phyloP scores from a whole-genome alignment of 2,797 vertebrate species.

The Nannoperca australis region DNA sequence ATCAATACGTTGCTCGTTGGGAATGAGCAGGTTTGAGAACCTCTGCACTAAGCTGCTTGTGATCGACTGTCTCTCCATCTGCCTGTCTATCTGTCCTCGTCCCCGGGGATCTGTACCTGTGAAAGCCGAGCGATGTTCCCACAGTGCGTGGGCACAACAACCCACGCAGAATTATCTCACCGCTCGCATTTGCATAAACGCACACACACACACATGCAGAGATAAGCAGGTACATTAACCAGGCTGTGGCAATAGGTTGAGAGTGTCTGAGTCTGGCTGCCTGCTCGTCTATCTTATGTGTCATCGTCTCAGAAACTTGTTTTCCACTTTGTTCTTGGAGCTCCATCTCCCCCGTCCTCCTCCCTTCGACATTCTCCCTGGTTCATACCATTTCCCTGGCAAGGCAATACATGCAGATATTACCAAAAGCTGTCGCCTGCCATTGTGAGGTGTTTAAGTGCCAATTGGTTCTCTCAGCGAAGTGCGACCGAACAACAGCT shows the following conservation, averaged over 20 bases:
- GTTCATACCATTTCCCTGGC: constrained; percentile 40
- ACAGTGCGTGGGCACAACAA: constrained; percentile 64
- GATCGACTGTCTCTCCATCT: constrained; percentile 64
- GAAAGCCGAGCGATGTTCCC: constrained; percentile 75
- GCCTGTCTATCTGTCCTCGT: constrained; percentile 64
- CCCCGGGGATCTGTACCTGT: constrained; percentile 74
- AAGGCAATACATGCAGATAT: constrained; percentile 58
- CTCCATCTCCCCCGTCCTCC: constrained; percentile 36
- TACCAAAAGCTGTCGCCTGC: constrained; percentile 31
- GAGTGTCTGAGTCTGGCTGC: constrained; percentile 51
- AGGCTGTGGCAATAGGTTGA: constrained; percentile 51
- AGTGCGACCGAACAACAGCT: constrained; percentile 64
- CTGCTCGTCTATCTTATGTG: constrained; percentile 42
- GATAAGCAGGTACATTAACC: constrained; percentile 38
- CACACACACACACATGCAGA: constrained; percentile 23
- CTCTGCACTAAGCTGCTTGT: constrained; percentile 70
- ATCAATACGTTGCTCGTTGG: constrained; percentile 65
- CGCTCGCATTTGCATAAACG: constrained; percentile 62
- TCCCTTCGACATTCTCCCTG: constrained; percentile 16
- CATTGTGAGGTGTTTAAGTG: constrained; percentile 38
- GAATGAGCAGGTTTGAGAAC: constrained; percentile 57
- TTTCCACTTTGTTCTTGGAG: constrained; percentile 65
- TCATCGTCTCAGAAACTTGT: constrained; percentile 50
- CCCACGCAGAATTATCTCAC: constrained; percentile 74
- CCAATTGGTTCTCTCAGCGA: constrained; percentile 58